phyloP scores from a whole-genome alignment of 1,140 invertebrate genomes.

The Drosophila pruinosa region DNA sequence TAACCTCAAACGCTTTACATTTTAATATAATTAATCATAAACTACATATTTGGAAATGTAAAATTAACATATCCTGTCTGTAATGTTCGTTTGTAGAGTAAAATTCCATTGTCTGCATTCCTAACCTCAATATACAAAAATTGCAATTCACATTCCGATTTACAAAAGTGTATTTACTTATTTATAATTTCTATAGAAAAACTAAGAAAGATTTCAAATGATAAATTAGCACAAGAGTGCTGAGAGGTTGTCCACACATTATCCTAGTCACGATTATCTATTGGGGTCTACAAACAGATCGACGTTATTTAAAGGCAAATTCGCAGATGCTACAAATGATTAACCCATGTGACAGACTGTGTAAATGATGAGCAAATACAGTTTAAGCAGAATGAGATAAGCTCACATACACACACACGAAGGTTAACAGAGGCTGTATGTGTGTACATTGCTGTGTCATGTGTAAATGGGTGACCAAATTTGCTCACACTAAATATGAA shows the following conservation, averaged over 20 bases:
- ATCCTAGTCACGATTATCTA: constrained; percentile 16
- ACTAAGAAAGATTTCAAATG: constrained; percentile 4
- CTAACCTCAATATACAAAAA: background rate
- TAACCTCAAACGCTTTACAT: background rate
- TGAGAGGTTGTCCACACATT: constrained; percentile 8
- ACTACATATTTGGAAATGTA: background rate
- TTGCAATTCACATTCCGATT: background rate
- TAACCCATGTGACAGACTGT: constrained; percentile 38
- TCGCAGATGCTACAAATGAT: constrained; percentile 14
- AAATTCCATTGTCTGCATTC: background rate
- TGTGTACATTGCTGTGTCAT: background rate
- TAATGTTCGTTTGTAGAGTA: background rate
- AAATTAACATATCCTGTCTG: background rate
- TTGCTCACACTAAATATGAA: constrained; percentile 21
- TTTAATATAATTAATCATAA: background rate
- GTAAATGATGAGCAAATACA: constrained; percentile 37
- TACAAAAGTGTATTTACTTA: background rate
- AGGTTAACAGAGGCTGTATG: constrained; percentile 12
- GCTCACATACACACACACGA: constrained; percentile 2
- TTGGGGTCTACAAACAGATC: background rate
- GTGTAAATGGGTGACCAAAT: constrained; percentile 16
- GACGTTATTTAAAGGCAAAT: constrained; percentile 12
- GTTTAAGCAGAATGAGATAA: constrained; percentile 36
- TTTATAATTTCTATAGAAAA: background rate
- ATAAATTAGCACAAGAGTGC: constrained; percentile 30